Evolutionary conservation across 2,888 invertebrate genomes (phyloP), one percentile per base, ranked within the genome.

Genomic region (Ferdinandea cuprea): DNA sequence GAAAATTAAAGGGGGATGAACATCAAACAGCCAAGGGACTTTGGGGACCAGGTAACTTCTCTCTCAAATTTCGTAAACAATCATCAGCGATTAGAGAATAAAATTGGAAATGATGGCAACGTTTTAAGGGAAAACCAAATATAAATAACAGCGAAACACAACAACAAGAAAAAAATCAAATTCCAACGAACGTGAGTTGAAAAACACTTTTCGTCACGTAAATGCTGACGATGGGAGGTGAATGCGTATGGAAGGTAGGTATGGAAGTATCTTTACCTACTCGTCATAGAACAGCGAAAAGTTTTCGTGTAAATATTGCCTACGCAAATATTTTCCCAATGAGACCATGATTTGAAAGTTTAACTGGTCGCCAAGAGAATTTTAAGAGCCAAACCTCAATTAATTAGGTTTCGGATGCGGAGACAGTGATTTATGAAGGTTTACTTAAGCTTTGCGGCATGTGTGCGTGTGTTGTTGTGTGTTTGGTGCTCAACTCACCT

Each of bases 351-450:
- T 81, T 81, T 48, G 71, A 65, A 66, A 81, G 59, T 81, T 76
- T 71, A 81, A 76, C 71, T 76, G 76, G 76, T 80, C 80, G 69
- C 65, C 9, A 4, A 30, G 42, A 42, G 80, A 80, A 80, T 80
- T 74, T 80, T 59, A 80, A 74, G 69, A 74, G 58, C 80, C 69
- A 69, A 80, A 74, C 58, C 74, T 65, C 74, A 74, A 74, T 80
- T 74, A 80, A 80, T 74, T 80, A 73, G 73, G 56, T 65, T 42
- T 37, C 44, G 19, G 69, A 46, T 46, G 46, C 7, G 59, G 65
- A 58, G 80, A 74, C 76, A 66, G 76, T 81, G 76, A 81, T 81
- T 81, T 81, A 81, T 81, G 71, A 63, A 52, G 81, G 76, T 65
- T 71, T 52, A 50, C 50, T 32, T 44, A 42, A 8, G 42, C 66